Base-by-base conservation (phyloP, 1,140 invertebrate species). In the Drosophila carrolli region DNA sequence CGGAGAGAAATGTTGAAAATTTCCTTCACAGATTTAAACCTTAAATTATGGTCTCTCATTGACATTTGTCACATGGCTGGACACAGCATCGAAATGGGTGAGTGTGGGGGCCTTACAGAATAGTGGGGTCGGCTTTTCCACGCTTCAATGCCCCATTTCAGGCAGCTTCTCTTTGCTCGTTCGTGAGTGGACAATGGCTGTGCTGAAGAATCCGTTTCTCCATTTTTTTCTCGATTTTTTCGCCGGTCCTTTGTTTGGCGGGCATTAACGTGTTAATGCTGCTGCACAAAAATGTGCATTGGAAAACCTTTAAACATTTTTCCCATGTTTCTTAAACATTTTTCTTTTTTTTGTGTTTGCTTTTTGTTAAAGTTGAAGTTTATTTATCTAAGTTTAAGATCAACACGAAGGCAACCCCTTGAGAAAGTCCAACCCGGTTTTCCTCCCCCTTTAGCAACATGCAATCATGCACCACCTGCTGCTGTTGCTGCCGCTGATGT, bases 381-480 rank as follows among this genome's bases (percentile, higher is more conserved):
- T 88, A 83, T 88, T 88, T 89, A 88, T 88, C 83, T 88, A 77
- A 83, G 79, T 83, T 88, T 83, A 76, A 78, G 80, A 88, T 88
- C 83, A 89, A 83, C 83, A 88, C 83, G 83, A 78, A 83, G 83
- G 60, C 74, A 67, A 58, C 68, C 68, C 68, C 68, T 71, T 58
- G 53, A 72, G 66, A 72, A 58, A 72, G 51, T 71, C 66, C 65
- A 16, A 40, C 53, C 43, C 23, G 23, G 29, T n/a, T 41, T 23
- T 38, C n/a, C 47, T 40, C n/a, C 16, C 60, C 19, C 40, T 63
- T 47, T 57, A 63, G 56, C 75, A 65, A 78, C 83, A 66, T 77
- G 83, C 80, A 83, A 89, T 88, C 80, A 77, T 62, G 77, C 83
- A 66, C 82, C 83, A 88, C 83, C 83, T 88, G 84, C 83, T 83